Base-by-base conservation (phyloP, 1,140 invertebrate genomes). In the Lysiphlebus fabarum region DNA sequence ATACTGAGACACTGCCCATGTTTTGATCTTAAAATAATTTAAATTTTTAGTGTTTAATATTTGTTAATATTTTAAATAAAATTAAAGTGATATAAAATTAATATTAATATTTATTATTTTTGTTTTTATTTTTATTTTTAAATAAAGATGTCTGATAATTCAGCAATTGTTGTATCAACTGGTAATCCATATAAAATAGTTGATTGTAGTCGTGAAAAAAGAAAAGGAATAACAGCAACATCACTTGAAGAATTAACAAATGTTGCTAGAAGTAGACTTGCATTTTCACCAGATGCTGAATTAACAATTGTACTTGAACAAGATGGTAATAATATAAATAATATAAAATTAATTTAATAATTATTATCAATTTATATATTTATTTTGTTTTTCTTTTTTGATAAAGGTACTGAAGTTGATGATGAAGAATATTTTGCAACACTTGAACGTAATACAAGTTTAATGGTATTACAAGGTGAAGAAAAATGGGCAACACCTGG, bases 401-500 rank as follows among this genome's bases (percentile, higher is more conserved):
- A n/a, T n/a, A n/a, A 42, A 79, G 77, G 89, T 14, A 93, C 91
- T 1, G 91, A 93, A 82, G 89, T 93, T 40, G 91, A 93, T 65
- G 90, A 92, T 68, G 90, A 93, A 73, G 90, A 92, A 70, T 93
- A 92, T 74, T 93, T 93, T 73, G 87, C 85, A 40, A 93, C 90
- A 1, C 77, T 93, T 53, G 90, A 93, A 67, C 86, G 84, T 59
- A 90, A 93, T 67, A 91, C 90, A 7, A 87, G 84, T 68, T 79
- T 93, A 62, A 92, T 93, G 87, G 82, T 91, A 7, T 81, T 93
- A 26, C 83, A 85, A 51, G 84, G 84, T 12, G 83, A 85, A 62
- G 86, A 92, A 73, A 88, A 87, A 67, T 91, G 90, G 90, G 77
- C 83, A 62, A 67, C 77, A 60, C 61, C 67, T 41, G 67, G 77